Evolutionary conservation across 2,113 vertebrate species (phyloP), one percentile per base, ranked within the genome.

Genomic region (Heliornis fulica): DNA sequence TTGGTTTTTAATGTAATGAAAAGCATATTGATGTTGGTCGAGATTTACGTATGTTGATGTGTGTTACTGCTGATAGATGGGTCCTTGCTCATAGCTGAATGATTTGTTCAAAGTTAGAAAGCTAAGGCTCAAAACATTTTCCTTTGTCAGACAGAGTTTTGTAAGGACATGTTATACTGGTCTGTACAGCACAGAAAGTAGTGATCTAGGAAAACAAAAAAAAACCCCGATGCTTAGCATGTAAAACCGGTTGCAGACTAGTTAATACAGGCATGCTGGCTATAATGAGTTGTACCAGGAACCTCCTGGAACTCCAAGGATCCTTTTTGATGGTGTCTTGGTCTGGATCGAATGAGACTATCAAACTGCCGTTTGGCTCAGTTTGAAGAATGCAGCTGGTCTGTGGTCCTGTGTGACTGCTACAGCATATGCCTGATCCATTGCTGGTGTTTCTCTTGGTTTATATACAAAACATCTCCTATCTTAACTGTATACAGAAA

Each of bases 91-190:
- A 19, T 23, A 56, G 43, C 23, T 29, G 34, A 71, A 38, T 32
- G 15, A 56, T 79, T 59, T 88, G 23, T 83, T 92, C 36, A 43
- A 76, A 82, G 53, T 9, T 17, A 45, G 51, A 21, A 90, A 71
- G 41, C 25, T 19, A 50, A 72, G 50, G n/a, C 43, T 89, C 0
- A 0, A 77, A 77, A 15, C 0, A 7, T 59, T 48, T 76, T 43
- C 13, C 79, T 89, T 90, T 89, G 23, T 81, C 41, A 15, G 43
- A 7, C 11, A 17, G 11, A 40, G 28, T 59, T 93, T 31, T 92
- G 4, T 48, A 77, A 41, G 23, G n/a, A 17, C 25, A 8, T 38
- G 48, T 60, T 69, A 46, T 65, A 20, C 34, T 63, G 29, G 7
- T 71, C 26, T 64, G 22, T 76, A 85, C 20, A 83, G 38, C 11